Evolutionary conservation across 2,113 vertebrate genomes (phyloP).

Genomic region (Crotalus tigris): DNA sequence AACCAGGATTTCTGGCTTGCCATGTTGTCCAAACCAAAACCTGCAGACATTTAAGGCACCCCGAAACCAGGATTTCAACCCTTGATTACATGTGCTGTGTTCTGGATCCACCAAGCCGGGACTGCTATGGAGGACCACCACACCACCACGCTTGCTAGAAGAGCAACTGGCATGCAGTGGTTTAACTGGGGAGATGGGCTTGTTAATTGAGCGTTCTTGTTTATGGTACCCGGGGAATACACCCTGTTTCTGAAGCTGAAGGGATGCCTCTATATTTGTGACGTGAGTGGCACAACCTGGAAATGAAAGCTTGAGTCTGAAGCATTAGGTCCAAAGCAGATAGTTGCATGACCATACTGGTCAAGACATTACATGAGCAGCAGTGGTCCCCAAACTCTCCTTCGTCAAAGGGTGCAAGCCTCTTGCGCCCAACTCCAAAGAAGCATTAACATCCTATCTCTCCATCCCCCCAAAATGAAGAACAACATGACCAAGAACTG

Average conservation of each 20-base stretch:
- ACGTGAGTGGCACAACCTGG: not conserved
- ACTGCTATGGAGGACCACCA: not conserved
- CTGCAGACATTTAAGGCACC: not conserved
- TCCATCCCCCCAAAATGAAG: too few species aligned
- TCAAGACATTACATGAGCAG: not conserved
- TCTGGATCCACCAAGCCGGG: not conserved
- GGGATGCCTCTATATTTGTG: not conserved
- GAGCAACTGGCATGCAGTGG: not conserved
- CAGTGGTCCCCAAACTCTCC: not conserved
- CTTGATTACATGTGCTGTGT: not conserved
- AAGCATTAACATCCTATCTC: not conserved
- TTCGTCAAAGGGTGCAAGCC: not conserved
- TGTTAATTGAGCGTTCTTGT: not conserved
- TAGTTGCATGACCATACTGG: not conserved
- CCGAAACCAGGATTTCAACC: not conserved
- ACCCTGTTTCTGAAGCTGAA: not conserved
- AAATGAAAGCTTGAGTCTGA: not conserved
- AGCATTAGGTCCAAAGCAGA: not conserved
- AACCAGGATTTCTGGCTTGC: not conserved
- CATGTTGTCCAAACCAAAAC: not conserved
- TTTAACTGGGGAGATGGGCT: not conserved
- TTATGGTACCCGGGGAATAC: not conserved
- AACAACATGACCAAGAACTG: not conserved
- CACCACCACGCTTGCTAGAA: not conserved
- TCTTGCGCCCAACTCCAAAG: not conserved